A percentile compares a stretch with the other conserved stretches of the same genome.
Evolutionary conservation across 2,797 vertebrate genomes (phyloP).

Genomic region (Tokudaia tokunoshimensis): DNA sequence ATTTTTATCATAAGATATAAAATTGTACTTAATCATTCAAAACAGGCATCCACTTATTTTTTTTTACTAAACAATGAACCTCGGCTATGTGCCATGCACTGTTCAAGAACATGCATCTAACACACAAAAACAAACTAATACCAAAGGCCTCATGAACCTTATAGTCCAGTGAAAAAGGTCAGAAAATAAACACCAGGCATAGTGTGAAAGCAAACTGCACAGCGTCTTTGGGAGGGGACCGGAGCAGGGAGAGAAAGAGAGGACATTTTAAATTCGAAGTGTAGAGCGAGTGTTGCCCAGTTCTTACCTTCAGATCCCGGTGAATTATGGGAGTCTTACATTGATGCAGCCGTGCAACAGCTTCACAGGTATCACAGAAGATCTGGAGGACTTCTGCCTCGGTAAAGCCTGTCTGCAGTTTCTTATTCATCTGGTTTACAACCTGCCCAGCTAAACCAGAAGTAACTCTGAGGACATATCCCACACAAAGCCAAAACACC

Average conservation of each 20-base stretch:
- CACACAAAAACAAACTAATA: background rate
- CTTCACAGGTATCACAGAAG: constrained; percentile 97
- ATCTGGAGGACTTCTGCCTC: constrained; percentile 95
- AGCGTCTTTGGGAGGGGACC: background rate
- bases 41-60: constrained; percentile 26
- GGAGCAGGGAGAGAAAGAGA: background rate
- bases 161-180: background rate
- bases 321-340: constrained; percentile 98
- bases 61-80: constrained; percentile 33
- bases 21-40: background rate
- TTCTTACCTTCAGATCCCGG: constrained; percentile 96
- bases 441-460: constrained; percentile 94
- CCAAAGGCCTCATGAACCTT: background rate
- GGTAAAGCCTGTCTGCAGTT: constrained; percentile 94
- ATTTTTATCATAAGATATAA: constrained; percentile 24
- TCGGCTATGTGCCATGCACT: background rate
- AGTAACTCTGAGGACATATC: background rate
- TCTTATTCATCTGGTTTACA: constrained; percentile 99
- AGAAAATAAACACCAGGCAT: constrained; percentile 21
- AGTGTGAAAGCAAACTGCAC: background rate
- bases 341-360: constrained; percentile 97
- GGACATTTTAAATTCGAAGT: background rate
- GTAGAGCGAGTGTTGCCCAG: background rate
- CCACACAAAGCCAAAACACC: constrained; percentile 14
- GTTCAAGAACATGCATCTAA: background rate